These are phyloP conservation scores for Stenoptilia bipunctidactyla DNA, from an alignment of 2,888 invertebrate genomes.

Conservation along the genomic window DNA sequence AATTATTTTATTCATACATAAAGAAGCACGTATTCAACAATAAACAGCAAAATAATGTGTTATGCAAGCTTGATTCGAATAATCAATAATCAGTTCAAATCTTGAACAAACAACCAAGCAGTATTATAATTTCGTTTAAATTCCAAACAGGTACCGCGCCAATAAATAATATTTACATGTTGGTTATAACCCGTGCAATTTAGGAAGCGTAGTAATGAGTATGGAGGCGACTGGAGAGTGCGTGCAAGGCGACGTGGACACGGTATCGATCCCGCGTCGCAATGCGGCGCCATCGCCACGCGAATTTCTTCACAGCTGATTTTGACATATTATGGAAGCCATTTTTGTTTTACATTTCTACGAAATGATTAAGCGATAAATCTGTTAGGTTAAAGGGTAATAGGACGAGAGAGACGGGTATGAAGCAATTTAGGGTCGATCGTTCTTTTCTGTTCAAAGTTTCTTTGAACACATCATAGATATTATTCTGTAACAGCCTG, in stretches of 20 bases:
- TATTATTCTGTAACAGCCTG: too few relatives aligned
- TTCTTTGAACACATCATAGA: too few relatives aligned
- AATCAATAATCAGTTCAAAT: too few relatives aligned
- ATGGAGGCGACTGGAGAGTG: slow-evolving; percentile 22
- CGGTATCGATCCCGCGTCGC: slow-evolving; percentile 41
- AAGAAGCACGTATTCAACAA: too few relatives aligned
- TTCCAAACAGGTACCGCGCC: neutral
- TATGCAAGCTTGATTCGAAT: too few relatives aligned
- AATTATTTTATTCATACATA: too few relatives aligned
- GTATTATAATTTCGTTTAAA: neutral
- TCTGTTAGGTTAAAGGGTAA: too few relatives aligned
- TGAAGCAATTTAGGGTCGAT: too few relatives aligned
- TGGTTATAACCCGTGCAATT: slow-evolving; percentile 23
- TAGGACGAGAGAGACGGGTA: too few relatives aligned
- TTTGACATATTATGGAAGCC: slow-evolving; percentile 15
- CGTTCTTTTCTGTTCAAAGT: too few relatives aligned
- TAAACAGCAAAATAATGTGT: too few relatives aligned
- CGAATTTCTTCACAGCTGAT: slow-evolving; percentile 33
- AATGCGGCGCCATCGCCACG: slow-evolving; percentile 28
- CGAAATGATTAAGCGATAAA: too few relatives aligned
- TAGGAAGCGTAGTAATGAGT: slow-evolving; percentile 18
- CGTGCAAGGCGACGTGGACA: slow-evolving; percentile 31
- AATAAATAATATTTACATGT: neutral
- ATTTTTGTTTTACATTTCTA: neutral
- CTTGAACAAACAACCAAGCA: neutral